Conservation (phyloP, 1,140 invertebrate species). For the Rhyzopertha dominica region DNA sequence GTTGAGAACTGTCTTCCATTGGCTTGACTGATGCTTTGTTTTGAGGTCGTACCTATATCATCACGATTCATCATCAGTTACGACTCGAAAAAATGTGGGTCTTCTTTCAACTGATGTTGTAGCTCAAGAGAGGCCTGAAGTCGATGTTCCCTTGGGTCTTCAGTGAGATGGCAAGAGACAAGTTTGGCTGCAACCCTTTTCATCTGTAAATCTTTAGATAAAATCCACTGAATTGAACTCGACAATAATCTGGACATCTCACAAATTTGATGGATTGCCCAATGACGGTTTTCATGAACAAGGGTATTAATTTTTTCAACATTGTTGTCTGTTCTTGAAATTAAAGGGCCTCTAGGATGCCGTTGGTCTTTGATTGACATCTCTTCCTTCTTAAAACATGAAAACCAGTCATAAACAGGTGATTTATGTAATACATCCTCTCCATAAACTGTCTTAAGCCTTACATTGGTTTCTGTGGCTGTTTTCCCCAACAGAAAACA, state of each 20-base stretch:
- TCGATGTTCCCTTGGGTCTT: conserved; percentile 1
- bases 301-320: no score
- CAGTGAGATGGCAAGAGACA: conserved; percentile 8
- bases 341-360: no score
- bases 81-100: conserved; percentile 11
- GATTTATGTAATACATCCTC: no score
- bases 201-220: conserved; percentile 14
- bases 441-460: no score
- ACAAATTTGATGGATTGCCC: conserved; percentile 7
- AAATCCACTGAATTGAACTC: conserved; percentile 15
- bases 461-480: no score
- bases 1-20: conserved; percentile 19
- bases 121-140: conserved; percentile 12
- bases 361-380: no score
- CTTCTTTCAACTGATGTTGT: conserved; percentile 17
- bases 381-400: no score
- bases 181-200: conserved; percentile 10
- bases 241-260: conserved; percentile 1
- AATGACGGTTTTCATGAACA: conserved; percentile 11
- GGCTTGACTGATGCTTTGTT: conserved; percentile 24
- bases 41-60: conserved; percentile 23
- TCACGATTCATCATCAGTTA: conserved; percentile 30
- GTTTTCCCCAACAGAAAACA: no score
- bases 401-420: no score
- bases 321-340: no score